Evolutionary conservation across 2,797 vertebrate species (phyloP), one percentile per base, ranked within the genome.

Genomic region (Myotis myotis): DNA sequence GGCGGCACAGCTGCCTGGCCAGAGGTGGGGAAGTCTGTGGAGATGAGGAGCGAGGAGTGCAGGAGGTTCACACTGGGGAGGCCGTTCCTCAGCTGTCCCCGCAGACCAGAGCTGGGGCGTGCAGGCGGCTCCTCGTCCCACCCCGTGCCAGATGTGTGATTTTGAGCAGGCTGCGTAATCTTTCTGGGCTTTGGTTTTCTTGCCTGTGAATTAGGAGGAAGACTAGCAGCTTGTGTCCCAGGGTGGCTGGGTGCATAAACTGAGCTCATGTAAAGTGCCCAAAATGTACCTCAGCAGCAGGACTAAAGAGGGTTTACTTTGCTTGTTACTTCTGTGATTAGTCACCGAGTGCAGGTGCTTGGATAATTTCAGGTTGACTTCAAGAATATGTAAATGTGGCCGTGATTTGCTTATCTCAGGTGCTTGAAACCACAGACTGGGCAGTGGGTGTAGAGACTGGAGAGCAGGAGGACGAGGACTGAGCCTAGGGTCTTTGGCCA

Each of bases 271-370:
- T 6, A 15, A 68, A 87, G 62, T 20, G 49, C 68, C 86, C n/a
- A 0, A 36, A 93, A 85, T 53, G 81, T 25, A 12, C 80, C 49
- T 92, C 66, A 30, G 81, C 36, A 62, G 25, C 30, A 23, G 75
- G 28, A 17, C 64, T 87, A 38, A 15, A 51, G 55, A 49, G 71
- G 64, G 64, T 25, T 87, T 78, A 38, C 90, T 91, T 62, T 47
- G 47, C 89, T 51, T 75, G 51, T 80, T 79, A 25, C 81, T 72
- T 95, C 87, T 92, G 15, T 93, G 85, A 78, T 84, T 79, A 83
- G 96, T 93, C 91, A 78, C 81, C 19, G 10, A 44, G 70, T 47
- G n/a, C 93, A 88, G 70, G 44, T 36, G 66, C 93, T 78, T 62
- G 38, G 36, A 33, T 53, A 49, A 87, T 55, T 92, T 74, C 93